Conservation (phyloP, 2,113 vertebrate genomes). For the Furnarius figulus region DNA sequence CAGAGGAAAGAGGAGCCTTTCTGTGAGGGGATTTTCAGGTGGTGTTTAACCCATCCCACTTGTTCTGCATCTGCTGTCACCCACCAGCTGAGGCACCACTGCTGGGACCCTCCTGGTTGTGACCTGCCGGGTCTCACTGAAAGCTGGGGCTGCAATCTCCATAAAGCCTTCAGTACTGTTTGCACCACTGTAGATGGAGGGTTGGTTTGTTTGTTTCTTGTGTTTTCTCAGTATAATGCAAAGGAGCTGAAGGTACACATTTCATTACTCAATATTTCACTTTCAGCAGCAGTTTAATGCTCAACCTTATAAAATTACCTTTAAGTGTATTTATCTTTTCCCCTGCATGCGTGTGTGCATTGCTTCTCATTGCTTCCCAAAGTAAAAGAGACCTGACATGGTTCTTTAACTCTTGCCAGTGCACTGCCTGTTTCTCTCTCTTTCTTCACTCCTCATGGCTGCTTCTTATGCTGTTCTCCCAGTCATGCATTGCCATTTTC, state of each 20-base stretch:
- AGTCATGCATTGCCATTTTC: background rate
- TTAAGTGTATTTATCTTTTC: slow-evolving; percentile 37
- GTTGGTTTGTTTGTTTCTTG: background rate
- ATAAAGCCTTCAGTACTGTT: background rate
- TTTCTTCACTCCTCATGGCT: background rate
- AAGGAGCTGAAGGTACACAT: background rate
- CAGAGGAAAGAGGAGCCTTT: background rate
- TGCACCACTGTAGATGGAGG: rapidly evolving
- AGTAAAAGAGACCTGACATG: background rate
- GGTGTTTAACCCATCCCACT: background rate
- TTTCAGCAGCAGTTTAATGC: background rate
- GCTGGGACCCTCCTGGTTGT: background rate
- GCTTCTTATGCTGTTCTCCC: background rate
- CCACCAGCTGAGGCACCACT: background rate
- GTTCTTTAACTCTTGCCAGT: background rate
- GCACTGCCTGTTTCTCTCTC: background rate
- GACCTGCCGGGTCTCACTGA: background rate
- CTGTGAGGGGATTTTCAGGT: background rate
- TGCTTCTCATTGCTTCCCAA: slow-evolving; percentile 21
- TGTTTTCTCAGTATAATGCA: background rate
- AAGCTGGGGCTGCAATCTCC: background rate
- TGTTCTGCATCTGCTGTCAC: background rate
- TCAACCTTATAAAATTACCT: slow-evolving; percentile 34
- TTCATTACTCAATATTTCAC: background rate
- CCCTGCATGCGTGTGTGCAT: background rate